These are phyloP conservation scores for Sialis fuliginosa DNA, from an alignment of 2,888 invertebrate genomes.

Conservation along the genomic window DNA sequence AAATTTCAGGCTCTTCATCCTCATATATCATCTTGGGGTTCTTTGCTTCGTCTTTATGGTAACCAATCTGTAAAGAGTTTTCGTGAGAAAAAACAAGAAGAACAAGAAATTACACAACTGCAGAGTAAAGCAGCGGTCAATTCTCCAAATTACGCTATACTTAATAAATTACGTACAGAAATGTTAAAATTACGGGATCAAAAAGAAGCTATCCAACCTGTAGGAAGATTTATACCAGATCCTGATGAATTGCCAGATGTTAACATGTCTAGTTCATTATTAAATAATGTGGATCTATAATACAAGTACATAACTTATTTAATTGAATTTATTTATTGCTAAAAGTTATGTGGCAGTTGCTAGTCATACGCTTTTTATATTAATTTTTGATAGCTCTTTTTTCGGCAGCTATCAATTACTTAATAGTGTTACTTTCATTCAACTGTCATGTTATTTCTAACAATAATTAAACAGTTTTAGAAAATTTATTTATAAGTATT, in stretches of 20 bases:
- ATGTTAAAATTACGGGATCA: conserved; percentile 58
- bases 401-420: too few relatives aligned
- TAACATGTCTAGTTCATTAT: conserved; percentile 53
- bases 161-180: conserved; percentile 67
- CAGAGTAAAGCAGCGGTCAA: conserved; percentile 77
- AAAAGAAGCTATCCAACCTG: conserved; percentile 31
- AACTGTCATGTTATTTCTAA: too few relatives aligned
- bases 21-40: conserved; percentile 88
- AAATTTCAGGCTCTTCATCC: conserved; percentile 67
- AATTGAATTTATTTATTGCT: too few relatives aligned
- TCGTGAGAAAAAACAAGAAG: conserved; percentile 81
- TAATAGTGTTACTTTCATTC: too few relatives aligned
- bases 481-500: too few relatives aligned
- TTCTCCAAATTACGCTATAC: conserved; percentile 80
- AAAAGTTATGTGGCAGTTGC: too few relatives aligned
- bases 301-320: conserved; percentile 2
- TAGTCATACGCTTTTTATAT: too few relatives aligned
- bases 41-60: conserved; percentile 80
- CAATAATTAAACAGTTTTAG: too few relatives aligned
- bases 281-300: conserved; percentile 61
- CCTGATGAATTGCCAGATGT: conserved; percentile 43
- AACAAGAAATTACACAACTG: conserved; percentile 81
- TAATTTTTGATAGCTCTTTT: too few relatives aligned
- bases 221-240: conserved; percentile 40
- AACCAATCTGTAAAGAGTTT: conserved; percentile 79